Evolutionary conservation across 2,113 vertebrate genomes (phyloP).

Genomic region (Chiloscyllium plagiosum): DNA sequence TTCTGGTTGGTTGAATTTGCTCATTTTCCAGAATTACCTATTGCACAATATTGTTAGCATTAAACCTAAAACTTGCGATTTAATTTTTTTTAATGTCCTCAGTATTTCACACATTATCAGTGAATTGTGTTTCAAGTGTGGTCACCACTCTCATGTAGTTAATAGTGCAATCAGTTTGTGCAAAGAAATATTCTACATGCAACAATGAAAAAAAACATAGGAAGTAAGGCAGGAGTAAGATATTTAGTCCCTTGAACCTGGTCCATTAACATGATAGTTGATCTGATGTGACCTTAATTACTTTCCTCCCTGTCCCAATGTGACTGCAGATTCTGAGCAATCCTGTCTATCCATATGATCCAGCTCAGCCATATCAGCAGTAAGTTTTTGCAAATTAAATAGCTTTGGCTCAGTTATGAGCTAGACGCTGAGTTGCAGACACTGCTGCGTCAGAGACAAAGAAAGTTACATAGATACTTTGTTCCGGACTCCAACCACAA

Average conservation of each 20-base stretch:
- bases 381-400: too few relatives aligned
- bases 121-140: neutral
- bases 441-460: too few relatives aligned
- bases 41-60: neutral
- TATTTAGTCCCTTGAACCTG: neutral
- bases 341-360: too few relatives aligned
- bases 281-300: neutral
- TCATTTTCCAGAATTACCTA: neutral
- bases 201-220: neutral
- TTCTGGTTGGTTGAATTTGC: neutral
- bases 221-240: too few relatives aligned
- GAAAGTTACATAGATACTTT: too few relatives aligned
- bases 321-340: too few relatives aligned
- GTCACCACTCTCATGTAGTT: too few relatives aligned
- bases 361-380: too few relatives aligned
- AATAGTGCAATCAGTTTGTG: neutral
- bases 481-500: too few relatives aligned
- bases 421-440: too few relatives aligned
- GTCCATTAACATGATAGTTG: neutral
- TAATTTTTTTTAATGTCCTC: neutral
- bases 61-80: neutral
- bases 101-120: neutral
- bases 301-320: neutral
- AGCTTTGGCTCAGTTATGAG: too few relatives aligned
- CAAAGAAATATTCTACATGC: neutral